Base-by-base conservation (phyloP, 1,140 invertebrate genomes). In the Drosophila sulfurigaster region DNA sequence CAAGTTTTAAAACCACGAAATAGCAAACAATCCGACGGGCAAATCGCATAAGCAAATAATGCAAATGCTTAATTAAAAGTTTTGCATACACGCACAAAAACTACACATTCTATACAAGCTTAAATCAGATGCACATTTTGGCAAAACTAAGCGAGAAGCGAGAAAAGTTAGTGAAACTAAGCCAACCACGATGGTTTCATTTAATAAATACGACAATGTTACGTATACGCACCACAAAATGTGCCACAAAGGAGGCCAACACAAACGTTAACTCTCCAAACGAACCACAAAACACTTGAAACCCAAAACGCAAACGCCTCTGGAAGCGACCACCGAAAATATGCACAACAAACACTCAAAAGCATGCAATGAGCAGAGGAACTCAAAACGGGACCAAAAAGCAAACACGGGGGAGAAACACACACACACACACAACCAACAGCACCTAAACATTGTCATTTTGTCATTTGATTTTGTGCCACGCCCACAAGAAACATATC, bases 271-370 rank as follows among this genome's bases (percentile, higher is more conserved):
- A 79, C 79, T 77, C 72, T 69, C 77, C 70, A 87, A 82, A 79
- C 65, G 54, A 86, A 88, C 82, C 82, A 72, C 82, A 86, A 51
- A 73, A 74, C 76, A 68, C 83, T 82, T 75, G 52, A 88, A 86
- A 69, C 63, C 48, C 63, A 69, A 78, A 73, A 70, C 70, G 60
- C 52, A 78, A 65, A 48, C 76, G 64, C 77, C 57, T 66, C 43
- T 52, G 28, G 45, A 51, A 57, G 78, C 78, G 83, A 71, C 66
- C 81, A 75, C 83, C 82, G 68, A 71, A 87, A 87, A 88, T 87
- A 78, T 88, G 83, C 80, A 80, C 77, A 88, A 69, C 80, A 87
- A 83, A 88, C 77, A 71, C 67, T 49, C 52, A 10, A 59, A 30
- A 74, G 68, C 66, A 69, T 78, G 64, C 68, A 71, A 66, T 64